A percentile compares a stretch with the other conserved stretches of the same genome.
These are phyloP conservation scores for Propithecus coquereli DNA, from an alignment of 2,113 vertebrate species.

Conservation along the genomic window DNA sequence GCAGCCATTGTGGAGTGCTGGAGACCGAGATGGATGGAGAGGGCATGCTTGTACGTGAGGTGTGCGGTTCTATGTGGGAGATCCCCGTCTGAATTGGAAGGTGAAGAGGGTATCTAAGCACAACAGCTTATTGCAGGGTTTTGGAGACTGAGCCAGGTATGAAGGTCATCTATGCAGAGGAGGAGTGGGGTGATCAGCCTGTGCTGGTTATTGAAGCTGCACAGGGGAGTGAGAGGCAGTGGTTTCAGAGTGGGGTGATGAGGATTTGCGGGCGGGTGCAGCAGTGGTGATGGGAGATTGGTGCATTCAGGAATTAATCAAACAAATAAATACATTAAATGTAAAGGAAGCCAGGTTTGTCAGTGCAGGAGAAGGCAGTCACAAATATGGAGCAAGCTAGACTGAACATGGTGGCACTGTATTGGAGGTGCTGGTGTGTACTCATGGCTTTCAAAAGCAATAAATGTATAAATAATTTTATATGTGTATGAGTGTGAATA, in stretches of 20 bases:
- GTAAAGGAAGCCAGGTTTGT: neutral
- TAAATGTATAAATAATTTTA: neutral
- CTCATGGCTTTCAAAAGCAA: neutral
- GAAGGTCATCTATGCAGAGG: neutral
- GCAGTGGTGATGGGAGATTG: neutral
- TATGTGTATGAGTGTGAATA: neutral
- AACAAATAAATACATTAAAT: neutral
- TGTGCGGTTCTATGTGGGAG: neutral
- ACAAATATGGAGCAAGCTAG: neutral
- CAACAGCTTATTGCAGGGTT: neutral
- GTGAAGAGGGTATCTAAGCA: neutral
- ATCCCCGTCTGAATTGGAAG: neutral
- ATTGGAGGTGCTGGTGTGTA: neutral
- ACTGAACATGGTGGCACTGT: neutral
- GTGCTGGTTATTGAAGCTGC: neutral
- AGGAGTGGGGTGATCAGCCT: neutral
- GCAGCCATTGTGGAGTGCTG: accelerated
- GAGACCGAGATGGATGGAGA: neutral
- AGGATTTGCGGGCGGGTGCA: neutral
- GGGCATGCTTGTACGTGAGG: neutral
- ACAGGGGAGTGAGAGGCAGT: neutral
- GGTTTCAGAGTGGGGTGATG: neutral
- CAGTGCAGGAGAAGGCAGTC: neutral
- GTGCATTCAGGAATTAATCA: neutral
- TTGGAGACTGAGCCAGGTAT: neutral